These are phyloP conservation scores for Diarsia rubi DNA, from an alignment of 2,888 invertebrate species.

Conservation along the genomic window DNA sequence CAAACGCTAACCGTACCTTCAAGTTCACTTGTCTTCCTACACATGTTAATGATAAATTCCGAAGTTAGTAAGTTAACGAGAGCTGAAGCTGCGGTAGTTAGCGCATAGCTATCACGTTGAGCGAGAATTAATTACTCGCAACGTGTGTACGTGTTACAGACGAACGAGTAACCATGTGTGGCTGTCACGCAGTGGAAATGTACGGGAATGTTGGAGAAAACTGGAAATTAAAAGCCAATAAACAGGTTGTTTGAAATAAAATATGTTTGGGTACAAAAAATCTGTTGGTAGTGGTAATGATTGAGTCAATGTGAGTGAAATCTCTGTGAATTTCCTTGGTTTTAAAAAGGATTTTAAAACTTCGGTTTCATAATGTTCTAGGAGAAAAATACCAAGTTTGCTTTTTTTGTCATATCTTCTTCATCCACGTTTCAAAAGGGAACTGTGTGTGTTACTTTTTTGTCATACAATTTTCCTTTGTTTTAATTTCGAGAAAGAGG, in stretches of 20 bases:
- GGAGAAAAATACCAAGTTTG: neutral
- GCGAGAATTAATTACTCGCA: conserved; percentile 55
- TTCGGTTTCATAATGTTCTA: neutral
- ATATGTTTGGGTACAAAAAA: neutral
- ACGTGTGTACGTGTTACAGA: conserved; percentile 34
- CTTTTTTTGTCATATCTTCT: conserved; percentile 6
- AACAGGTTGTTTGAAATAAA: neutral
- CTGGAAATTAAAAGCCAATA: neutral
- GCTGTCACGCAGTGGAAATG: conserved; percentile 8
- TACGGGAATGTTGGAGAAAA: neutral
- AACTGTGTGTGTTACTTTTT: conserved; percentile 28
- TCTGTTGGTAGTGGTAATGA: neutral
- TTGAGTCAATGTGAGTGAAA: neutral
- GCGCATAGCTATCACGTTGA: conserved; percentile 48
- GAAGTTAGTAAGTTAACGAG: conserved; percentile 49
- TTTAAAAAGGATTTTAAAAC: neutral
- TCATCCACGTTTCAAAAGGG: conserved; percentile 17
- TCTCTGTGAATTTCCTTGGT: neutral
- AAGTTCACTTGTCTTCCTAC: conserved; percentile 35
- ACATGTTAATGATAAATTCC: conserved; percentile 54
- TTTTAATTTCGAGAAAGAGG: conserved; percentile 49
- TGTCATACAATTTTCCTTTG: conserved; percentile 33
- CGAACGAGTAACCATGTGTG: conserved; percentile 8
- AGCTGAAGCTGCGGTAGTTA: conserved; percentile 34
- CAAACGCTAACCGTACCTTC: neutral